A percentile compares a stretch with the other conserved stretches of the same genome.
phyloP scores from a whole-genome alignment of 2,888 invertebrate species.

The Calliphora vomitoria region DNA sequence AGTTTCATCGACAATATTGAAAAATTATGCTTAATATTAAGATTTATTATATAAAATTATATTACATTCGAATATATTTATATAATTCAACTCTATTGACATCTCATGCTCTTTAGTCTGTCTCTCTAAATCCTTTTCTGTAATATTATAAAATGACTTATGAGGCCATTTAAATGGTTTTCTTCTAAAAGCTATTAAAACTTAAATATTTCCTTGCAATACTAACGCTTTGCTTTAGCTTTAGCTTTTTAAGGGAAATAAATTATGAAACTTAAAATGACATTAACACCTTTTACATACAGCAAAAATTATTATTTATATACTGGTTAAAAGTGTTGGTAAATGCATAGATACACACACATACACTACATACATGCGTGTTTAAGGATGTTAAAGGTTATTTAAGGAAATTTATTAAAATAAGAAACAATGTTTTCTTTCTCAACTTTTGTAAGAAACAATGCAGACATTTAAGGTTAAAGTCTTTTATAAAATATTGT shows the following conservation, averaged over 20 bases:
- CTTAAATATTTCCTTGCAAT: constrained; percentile 15
- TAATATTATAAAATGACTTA: not conserved
- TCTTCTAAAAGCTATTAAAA: constrained; percentile 21
- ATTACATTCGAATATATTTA: too few relatives aligned
- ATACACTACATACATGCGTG: not conserved
- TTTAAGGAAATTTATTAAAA: constrained; percentile 51
- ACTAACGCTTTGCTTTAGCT: not conserved
- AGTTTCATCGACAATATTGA: too few relatives aligned
- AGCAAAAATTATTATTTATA: constrained; percentile 64
- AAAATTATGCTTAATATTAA: too few relatives aligned
- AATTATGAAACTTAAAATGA: constrained; percentile 68
- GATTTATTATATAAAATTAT: too few relatives aligned
- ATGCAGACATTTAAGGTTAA: constrained; percentile 48
- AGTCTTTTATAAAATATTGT: constrained; percentile 21
- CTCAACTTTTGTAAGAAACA: not conserved
- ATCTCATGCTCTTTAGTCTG: too few relatives aligned
- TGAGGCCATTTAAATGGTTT: not conserved
- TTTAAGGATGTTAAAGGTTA: constrained; percentile 21
- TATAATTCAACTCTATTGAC: too few relatives aligned
- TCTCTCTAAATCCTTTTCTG: too few relatives aligned
- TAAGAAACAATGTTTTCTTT: constrained; percentile 13
- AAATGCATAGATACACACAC: constrained; percentile 6
- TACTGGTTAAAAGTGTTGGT: constrained; percentile 14
- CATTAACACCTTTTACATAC: constrained; percentile 68
- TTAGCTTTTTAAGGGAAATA: constrained; percentile 21